A percentile compares a stretch with the other conserved stretches of the same genome.
Evolutionary conservation across 2,888 invertebrate genomes (phyloP).

Genomic region (Cheilosia grossa): DNA sequence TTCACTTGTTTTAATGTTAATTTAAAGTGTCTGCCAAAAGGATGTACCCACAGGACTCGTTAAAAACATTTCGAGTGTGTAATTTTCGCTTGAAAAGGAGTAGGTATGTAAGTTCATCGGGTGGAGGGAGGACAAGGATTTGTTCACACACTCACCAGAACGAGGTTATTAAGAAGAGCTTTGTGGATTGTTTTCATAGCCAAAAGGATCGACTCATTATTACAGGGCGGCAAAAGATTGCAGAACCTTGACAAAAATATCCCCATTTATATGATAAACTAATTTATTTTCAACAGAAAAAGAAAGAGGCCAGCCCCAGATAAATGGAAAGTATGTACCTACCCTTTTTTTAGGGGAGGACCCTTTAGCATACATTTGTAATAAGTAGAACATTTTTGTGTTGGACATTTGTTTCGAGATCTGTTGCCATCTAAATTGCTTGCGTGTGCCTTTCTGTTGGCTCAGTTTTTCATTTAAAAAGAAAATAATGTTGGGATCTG

Average conservation of each 20-base stretch:
- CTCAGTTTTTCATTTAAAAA: neutral
- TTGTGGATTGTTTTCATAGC: neutral
- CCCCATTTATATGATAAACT: constrained; percentile 52
- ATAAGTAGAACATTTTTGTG: constrained; percentile 40
- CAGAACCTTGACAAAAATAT: constrained; percentile 10
- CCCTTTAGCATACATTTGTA: constrained; percentile 30
- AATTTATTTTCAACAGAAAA: constrained; percentile 29
- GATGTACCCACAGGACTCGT: constrained; percentile 41
- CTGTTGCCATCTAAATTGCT: constrained; percentile 50
- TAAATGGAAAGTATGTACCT: constrained; percentile 26
- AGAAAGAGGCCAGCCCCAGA: neutral
- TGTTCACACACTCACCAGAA: neutral
- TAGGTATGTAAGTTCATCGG: neutral
- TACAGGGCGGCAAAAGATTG: neutral
- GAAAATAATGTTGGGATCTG: constrained; percentile 37
- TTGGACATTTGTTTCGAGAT: constrained; percentile 52
- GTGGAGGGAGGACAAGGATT: neutral
- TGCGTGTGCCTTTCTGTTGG: constrained; percentile 18
- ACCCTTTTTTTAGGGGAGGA: constrained; percentile 36
- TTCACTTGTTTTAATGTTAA: constrained; percentile 21
- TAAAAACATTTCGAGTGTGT: constrained; percentile 39
- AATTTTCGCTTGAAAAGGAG: constrained; percentile 14
- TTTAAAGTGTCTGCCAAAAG: constrained; percentile 34
- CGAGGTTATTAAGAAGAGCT: constrained; percentile 8
- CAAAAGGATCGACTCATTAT: constrained; percentile 15